A percentile compares a stretch with the other conserved stretches of the same genome.
These are phyloP conservation scores for Spodoptera frugiperda DNA, from an alignment of 1,140 invertebrate genomes.

Conservation along the genomic window DNA sequence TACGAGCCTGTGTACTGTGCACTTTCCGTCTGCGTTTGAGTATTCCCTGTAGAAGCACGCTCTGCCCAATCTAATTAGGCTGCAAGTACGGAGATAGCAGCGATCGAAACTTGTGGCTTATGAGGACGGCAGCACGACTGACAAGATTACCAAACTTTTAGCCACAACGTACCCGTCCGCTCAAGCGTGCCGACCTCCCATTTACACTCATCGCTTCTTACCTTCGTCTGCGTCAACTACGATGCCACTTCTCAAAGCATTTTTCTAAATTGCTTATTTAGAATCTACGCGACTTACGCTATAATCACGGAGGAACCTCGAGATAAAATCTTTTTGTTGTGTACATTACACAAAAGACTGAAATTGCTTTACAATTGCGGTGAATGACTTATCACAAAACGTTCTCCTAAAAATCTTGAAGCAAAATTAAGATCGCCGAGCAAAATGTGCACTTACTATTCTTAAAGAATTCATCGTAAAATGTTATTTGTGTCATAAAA, in stretches of 20 bases:
- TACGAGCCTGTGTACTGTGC: constrained; percentile 31
- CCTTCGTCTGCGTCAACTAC: constrained; percentile 39
- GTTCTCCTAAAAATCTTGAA: constrained; percentile 49
- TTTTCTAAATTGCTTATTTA: constrained; percentile 58
- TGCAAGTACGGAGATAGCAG: constrained; percentile 60
- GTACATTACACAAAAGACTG: constrained; percentile 58
- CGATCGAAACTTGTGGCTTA: constrained; percentile 70
- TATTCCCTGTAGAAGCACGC: constrained; percentile 53
- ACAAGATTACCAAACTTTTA: constrained; percentile 69
- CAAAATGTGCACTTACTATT: constrained; percentile 21
- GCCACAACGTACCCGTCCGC: constrained; percentile 47
- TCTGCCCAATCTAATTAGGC: constrained; percentile 70
- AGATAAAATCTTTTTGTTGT: constrained; percentile 65
- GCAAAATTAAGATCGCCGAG: constrained; percentile 31
- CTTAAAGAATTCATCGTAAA: constrained; percentile 31
- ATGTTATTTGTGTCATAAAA: constrained; percentile 38
- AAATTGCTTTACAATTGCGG: constrained; percentile 61
- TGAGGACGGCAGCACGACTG: constrained; percentile 59
- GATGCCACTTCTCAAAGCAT: constrained; percentile 38
- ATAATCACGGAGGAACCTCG: constrained; percentile 57
- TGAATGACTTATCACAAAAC: constrained; percentile 53
- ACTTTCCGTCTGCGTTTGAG: constrained; percentile 53
- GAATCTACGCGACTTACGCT: constrained; percentile 47
- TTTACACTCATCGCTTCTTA: constrained; percentile 29
- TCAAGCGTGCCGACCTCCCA: constrained; percentile 24